Base-by-base conservation (phyloP, 1,140 invertebrate species). In the Atta cephalotes region DNA sequence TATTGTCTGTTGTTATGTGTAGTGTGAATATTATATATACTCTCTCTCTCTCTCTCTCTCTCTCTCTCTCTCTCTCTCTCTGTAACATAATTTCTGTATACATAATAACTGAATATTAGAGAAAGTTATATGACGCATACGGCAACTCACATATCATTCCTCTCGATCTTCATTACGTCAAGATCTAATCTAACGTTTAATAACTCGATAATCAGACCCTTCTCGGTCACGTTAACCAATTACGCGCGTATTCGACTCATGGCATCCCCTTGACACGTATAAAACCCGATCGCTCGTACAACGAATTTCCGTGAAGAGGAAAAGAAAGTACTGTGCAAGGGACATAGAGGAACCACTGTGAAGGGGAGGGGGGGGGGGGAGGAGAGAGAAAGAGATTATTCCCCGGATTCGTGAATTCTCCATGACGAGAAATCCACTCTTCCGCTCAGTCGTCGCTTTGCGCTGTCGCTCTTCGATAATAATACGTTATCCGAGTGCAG, bases 401-500 rank as follows among this genome's bases (percentile, higher is more conserved):
- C 63, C 49, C 63, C 28, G 62, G 63, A 80, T 80, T 84, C 80
- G 77, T 68, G 63, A 81, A 86, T 86, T 86, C 62, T 80, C 78
- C 63, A 81, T 86, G 76, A 86, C 53, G 63, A 66, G 65, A n/a
- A 68, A 86, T 70, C 85, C 85, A 58, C 63, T 70, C 76, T 81
- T 86, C 60, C 85, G 62, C 66, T 86, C 63, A 70, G 76, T 86
- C 76, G 62, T 45, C 51, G 62, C 76, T 58, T 49, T 18, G 51
- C 78, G 25, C 63, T 86, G 63, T 79, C 76, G 76, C 76, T 86
- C 62, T 81, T 71, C 78, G 86, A 87, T 87, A 87, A 87, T 87
- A 87, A 88, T 88, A 82, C 77, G 77, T 87, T 88, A 88, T 82
- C 63, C 85, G 70, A 81, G 77, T 51, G 76, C 56, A 81, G 85